Evolutionary conservation across 2,113 vertebrate genomes (phyloP).

Genomic region (Nannobrachium achirus): DNA sequence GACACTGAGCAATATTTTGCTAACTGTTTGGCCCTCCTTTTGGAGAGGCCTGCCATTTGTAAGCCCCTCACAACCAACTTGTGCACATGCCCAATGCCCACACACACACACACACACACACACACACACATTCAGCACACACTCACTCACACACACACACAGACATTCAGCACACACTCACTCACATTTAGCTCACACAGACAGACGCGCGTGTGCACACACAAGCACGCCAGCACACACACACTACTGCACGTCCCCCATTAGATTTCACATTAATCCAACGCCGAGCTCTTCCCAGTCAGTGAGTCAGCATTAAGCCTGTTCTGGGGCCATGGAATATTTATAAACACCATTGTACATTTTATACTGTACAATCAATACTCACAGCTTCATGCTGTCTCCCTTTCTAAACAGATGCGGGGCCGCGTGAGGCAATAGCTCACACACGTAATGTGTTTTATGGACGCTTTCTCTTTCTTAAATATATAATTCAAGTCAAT

Average conservation of each 20-base stretch:
- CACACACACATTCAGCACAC: constrained; percentile 2
- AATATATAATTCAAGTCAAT: neutral
- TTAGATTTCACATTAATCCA: constrained; percentile 9
- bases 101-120: neutral
- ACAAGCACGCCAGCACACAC: constrained; percentile 2
- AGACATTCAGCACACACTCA: neutral
- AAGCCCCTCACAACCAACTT: too few relatives aligned
- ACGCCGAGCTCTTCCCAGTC: constrained; percentile 15
- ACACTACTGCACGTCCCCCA: constrained; percentile 11
- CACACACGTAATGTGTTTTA: neutral
- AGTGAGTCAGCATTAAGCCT: neutral
- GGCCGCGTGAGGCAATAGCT: constrained; percentile 20
- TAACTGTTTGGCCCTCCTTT: too few relatives aligned
- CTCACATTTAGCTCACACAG: constrained; percentile 11
- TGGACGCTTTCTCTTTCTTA: constrained; percentile 17
- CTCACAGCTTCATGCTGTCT: neutral
- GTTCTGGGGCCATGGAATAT: constrained; percentile 31
- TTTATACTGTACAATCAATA: constrained; percentile 52
- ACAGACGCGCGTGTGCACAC: neutral
- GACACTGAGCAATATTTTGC: too few relatives aligned
- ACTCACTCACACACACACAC: constrained; percentile 2
- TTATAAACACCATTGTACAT: constrained; percentile 55
- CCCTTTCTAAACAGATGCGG: constrained; percentile 2
- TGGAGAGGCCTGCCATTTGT: too few relatives aligned
- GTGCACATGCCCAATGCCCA: too few relatives aligned